Conservation (phyloP, 2,797 vertebrate genomes). For the Dipus sagitta region DNA sequence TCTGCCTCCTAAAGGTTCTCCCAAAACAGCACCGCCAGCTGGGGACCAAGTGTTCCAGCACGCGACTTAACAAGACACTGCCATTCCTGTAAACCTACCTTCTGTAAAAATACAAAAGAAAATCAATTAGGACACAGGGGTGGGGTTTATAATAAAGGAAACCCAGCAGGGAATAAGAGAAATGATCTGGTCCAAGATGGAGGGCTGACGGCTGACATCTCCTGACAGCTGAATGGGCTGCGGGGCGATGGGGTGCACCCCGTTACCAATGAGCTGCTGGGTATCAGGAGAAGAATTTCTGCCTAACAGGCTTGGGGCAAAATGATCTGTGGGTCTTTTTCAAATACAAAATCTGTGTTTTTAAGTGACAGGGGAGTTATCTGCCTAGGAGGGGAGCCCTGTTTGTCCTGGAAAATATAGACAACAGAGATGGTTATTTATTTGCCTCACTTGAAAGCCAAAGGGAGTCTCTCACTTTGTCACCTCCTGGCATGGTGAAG, state of each 20-base stretch:
- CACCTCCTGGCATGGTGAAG: background rate
- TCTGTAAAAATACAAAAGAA: background rate
- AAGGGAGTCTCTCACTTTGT: background rate
- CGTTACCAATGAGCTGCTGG: background rate
- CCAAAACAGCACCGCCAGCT: background rate
- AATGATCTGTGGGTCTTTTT: background rate
- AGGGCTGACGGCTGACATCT: fast-evolving
- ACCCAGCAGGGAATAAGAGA: background rate
- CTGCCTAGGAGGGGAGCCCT: background rate
- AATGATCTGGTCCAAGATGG: background rate
- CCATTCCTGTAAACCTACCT: background rate
- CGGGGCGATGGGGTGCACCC: background rate
- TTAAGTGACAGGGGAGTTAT: background rate
- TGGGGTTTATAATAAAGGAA: background rate
- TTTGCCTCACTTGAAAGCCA: background rate
- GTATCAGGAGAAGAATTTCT: background rate
- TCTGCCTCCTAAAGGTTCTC: too few species aligned
- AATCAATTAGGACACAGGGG: background rate
- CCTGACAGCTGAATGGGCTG: background rate
- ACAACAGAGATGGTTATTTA: background rate
- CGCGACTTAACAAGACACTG: too few species aligned
- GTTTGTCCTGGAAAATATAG: background rate
- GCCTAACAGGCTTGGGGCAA: background rate
- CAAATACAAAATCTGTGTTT: constrained; percentile 17
- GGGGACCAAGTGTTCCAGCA: background rate